Evolutionary conservation across 2,113 vertebrate genomes (phyloP).

Genomic region (Chelonoidis abingdonii): DNA sequence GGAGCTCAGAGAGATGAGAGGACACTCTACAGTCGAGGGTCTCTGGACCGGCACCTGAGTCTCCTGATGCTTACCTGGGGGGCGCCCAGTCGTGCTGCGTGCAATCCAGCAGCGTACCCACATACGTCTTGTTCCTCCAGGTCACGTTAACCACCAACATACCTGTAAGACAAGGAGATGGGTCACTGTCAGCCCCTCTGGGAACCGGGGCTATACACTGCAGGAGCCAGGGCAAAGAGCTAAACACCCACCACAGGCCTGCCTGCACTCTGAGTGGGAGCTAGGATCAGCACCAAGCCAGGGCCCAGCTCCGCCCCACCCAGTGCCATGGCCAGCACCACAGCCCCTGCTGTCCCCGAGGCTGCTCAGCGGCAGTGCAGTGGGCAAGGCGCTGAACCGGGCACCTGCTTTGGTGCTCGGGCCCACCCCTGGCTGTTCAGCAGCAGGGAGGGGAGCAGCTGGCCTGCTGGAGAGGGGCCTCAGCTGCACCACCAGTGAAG

Average conservation of each 20-base stretch:
- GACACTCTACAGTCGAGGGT: background rate
- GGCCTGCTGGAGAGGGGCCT: background rate
- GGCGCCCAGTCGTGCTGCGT: conserved; percentile 99
- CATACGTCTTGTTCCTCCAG: conserved; percentile 99
- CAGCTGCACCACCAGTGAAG: background rate
- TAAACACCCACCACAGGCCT: background rate
- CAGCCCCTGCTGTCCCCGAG: background rate
- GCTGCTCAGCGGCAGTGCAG: background rate
- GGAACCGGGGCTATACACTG: background rate
- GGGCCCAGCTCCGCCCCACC: background rate
- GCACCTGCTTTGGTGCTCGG: no score
- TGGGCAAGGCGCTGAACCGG: no score
- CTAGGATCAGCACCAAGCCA: background rate
- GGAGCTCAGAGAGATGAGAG: background rate
- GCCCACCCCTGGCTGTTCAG: no score
- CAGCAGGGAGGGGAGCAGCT: background rate
- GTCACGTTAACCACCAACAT: conserved; percentile 99
- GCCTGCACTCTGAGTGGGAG: background rate
- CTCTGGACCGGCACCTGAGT: background rate
- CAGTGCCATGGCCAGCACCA: background rate
- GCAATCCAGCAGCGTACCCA: conserved; percentile 96
- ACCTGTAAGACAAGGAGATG: conserved; percentile 77
- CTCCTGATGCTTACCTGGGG: conserved; percentile 84
- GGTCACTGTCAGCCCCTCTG: rapidly evolving
- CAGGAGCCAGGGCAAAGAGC: rapidly evolving